Percentiles rank a stretch among this genome's conserved stretches.
phyloP scores from a whole-genome alignment of 1,140 invertebrate genomes.

The Eurosta solidaginis region DNA sequence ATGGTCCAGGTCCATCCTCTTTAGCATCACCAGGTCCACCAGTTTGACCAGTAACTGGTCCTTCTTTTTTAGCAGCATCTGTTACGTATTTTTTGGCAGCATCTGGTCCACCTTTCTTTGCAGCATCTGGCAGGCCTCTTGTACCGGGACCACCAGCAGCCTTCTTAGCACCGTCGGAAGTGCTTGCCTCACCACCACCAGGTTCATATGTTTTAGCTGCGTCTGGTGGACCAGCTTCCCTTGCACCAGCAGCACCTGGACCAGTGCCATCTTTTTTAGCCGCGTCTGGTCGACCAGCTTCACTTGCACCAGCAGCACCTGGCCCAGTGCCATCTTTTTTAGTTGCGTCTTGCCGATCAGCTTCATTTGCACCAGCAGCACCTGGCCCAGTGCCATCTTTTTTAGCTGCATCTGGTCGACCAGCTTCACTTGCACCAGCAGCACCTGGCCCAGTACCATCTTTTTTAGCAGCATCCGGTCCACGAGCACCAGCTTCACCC shows the following conservation, averaged over 20 bases:
- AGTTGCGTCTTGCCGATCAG: background rate
- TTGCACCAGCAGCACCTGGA: background rate
- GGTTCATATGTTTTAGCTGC: background rate
- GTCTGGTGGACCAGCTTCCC: background rate
- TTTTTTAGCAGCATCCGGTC: background rate
- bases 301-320: background rate
- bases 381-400: background rate
- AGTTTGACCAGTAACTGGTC: background rate
- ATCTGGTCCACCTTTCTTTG: no score
- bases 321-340: background rate
- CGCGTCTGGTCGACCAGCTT: background rate
- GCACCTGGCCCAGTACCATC: background rate
- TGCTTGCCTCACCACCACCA: background rate
- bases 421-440: background rate
- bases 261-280: background rate
- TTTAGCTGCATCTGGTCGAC: background rate
- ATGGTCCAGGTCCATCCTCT: background rate
- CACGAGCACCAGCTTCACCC: background rate
- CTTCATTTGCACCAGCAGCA: background rate
- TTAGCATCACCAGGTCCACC: background rate
- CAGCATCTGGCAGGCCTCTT: no score
- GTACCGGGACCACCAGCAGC: background rate
- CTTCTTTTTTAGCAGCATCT: background rate
- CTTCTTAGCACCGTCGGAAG: no score
- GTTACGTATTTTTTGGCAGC: no score